Percentiles rank a stretch among this genome's conserved stretches.
Conservation (phyloP, 1,140 invertebrate species). For the Drosophila sp. region DNA sequence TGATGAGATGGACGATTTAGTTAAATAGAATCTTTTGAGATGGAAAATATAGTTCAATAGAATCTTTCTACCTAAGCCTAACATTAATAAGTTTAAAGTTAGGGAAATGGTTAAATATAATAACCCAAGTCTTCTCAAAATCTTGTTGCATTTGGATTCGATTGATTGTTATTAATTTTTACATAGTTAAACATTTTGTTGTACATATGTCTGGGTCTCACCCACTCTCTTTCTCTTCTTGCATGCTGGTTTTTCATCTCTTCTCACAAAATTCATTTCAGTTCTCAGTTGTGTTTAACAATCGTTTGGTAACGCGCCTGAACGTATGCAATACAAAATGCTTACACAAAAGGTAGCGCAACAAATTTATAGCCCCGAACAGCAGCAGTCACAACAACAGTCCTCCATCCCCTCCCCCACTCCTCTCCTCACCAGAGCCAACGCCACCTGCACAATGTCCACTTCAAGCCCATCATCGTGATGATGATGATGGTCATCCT, state of each 20-base stretch:
- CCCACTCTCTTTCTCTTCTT: too few relatives aligned
- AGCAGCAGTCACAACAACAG: not conserved
- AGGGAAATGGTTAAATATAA: too few relatives aligned
- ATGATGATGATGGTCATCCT: not conserved
- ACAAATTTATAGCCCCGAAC: constrained; percentile 39
- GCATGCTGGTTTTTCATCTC: not conserved
- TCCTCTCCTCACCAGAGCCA: constrained; percentile 8
- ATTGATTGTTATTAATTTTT: constrained; percentile 5
- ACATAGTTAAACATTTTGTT: not conserved
- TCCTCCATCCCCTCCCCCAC: not conserved
- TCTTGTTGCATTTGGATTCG: not conserved
- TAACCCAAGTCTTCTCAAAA: too few relatives aligned
- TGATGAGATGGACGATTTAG: too few relatives aligned
- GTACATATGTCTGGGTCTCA: not conserved
- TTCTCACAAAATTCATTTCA: not conserved
- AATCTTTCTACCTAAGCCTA: too few relatives aligned
- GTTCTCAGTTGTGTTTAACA: not conserved
- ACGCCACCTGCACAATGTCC: constrained; percentile 56
- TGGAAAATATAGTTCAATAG: too few relatives aligned
- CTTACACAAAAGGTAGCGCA: constrained; percentile 47
- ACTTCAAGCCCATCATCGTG: constrained; percentile 36
- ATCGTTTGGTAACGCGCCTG: constrained; percentile 20
- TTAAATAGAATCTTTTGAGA: too few relatives aligned
- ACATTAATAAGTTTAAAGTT: too few relatives aligned
- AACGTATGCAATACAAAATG: constrained; percentile 43